phyloP scores from a whole-genome alignment of 2,888 invertebrate species.

The Harpalus rubripes region DNA sequence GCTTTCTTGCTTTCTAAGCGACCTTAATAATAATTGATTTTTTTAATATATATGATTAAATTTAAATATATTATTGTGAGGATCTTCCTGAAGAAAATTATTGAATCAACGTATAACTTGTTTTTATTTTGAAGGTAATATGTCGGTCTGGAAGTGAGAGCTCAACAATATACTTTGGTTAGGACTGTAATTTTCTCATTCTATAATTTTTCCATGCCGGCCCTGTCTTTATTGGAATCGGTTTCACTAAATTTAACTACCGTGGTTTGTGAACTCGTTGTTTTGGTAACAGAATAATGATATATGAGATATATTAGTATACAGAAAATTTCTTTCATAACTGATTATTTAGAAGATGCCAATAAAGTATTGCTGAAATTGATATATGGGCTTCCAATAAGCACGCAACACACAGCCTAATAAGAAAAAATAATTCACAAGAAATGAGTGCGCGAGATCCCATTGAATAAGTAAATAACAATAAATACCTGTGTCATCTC shows the following conservation, averaged over 20 bases:
- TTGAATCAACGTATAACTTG: neutral
- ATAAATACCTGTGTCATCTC: no score
- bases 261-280: conserved; percentile 41
- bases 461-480: no score
- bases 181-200: conserved; percentile 58
- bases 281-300: conserved; percentile 51
- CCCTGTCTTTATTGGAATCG: conserved; percentile 47
- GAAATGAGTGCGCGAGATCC: no score
- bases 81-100: neutral
- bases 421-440: no score
- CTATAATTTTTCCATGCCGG: conserved; percentile 63
- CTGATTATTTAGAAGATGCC: conserved; percentile 43
- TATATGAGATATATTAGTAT: conserved; percentile 58
- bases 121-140: neutral
- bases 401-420: neutral
- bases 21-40: no score
- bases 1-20: no score
- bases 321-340: conserved; percentile 44
- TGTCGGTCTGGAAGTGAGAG: neutral
- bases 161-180: neutral
- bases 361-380: conserved; percentile 38
- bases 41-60: neutral
- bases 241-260: conserved; percentile 61
- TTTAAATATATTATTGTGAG: neutral
- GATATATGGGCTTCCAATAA: conserved; percentile 11